Evolutionary conservation across 2,113 vertebrate genomes (phyloP), one percentile per base, ranked within the genome.

Genomic region (Sarotherodon lohbergeri): DNA sequence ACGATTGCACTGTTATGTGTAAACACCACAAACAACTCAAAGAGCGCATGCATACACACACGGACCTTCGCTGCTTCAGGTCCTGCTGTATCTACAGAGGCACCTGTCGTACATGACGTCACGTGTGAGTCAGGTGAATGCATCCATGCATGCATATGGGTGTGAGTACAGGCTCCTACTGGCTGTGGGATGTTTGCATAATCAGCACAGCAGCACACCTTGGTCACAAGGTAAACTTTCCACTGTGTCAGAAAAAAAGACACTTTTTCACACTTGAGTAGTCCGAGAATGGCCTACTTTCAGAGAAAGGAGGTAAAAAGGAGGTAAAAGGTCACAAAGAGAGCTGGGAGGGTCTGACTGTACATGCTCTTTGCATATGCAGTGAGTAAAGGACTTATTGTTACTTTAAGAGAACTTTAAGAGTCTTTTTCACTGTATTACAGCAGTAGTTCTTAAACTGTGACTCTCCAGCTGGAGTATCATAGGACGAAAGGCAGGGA

Each of bases 191-290:
- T 93, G 93, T 94, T 96, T 94, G 88, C 91, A 89, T 93, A 93
- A 93, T 93, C 93, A 94, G 94, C 91, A 91, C 83, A 17, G 90
- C 90, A 89, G 88, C 92, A 91, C 93, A 93, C 89, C 90, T 94
- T 89, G 80, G 89, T 93, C 91, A 94, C 90, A 92, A 88, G 90
- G 89, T 94, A 85, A 93, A 94, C 88, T 96, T 96, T 96, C 94
- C 94, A 91, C 89, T 92, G 90, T 39, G 88, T 92, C 89, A 79
- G 81, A 94, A 84, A 91, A 86, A 91, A 52, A n/a, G 63, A 17
- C 17, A 87, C 68, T 10, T 56, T 57, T 87, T 92, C 88, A 89
- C 83, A 89, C 86, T 90, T 13, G 83, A 94, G 93, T 90, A 92
- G 88, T 55, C 55, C 4, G 27, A 80, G 81, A 87, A 86, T 88